Conservation (phyloP, 2,888 invertebrate genomes). For the Drosophila aldrichi region DNA sequence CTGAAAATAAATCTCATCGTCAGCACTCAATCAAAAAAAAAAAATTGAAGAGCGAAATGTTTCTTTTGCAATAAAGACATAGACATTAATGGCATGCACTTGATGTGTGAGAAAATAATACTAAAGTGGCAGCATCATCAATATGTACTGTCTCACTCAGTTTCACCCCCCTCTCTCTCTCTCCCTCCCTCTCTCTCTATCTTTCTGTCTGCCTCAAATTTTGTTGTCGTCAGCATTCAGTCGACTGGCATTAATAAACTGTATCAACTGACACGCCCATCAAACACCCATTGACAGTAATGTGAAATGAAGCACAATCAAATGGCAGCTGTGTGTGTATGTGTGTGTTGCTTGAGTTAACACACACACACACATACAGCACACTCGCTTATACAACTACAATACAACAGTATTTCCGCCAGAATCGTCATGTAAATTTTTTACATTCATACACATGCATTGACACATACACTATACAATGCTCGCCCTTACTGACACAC, state of each 20-base stretch:
- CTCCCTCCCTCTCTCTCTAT: neutral
- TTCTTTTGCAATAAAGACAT: neutral
- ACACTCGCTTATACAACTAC: constrained; percentile 14
- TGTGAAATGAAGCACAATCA: constrained; percentile 73
- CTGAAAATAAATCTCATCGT: neutral
- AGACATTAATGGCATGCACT: constrained; percentile 1
- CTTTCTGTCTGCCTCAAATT: neutral
- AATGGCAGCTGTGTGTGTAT: constrained; percentile 44
- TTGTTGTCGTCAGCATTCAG: constrained; percentile 41
- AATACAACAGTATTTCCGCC: constrained; percentile 69
- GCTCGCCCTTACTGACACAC: neutral
- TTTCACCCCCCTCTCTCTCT: neutral
- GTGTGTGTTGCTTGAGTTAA: constrained; percentile 19
- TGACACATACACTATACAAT: constrained; percentile 49
- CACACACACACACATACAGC: constrained; percentile 17
- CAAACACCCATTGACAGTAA: constrained; percentile 50
- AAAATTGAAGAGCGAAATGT: neutral
- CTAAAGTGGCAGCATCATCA: constrained; percentile 17
- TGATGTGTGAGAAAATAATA: constrained; percentile 41
- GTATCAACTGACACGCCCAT: constrained; percentile 65
- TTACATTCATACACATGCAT: constrained; percentile 66
- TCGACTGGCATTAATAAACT: constrained; percentile 69
- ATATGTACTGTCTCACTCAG: neutral
- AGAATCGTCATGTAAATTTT: constrained; percentile 68
- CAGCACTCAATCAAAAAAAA: neutral